Evolutionary conservation across 2,888 invertebrate species (phyloP).

Genomic region (Temnothorax ravouxi): DNA sequence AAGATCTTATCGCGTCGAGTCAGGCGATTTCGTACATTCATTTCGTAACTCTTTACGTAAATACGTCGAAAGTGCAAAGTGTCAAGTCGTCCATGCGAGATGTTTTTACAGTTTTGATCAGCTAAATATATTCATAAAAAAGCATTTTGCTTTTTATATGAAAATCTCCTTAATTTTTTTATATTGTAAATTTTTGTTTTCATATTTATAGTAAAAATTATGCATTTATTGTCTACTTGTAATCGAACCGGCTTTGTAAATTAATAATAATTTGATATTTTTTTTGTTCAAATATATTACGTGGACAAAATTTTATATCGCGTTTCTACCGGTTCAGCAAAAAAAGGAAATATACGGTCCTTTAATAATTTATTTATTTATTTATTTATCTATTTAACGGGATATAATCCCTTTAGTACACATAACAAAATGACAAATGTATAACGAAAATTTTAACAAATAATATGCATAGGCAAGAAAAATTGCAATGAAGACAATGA

Average conservation of each 20-base stretch:
- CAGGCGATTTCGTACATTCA: constrained; percentile 45
- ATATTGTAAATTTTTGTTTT: neutral
- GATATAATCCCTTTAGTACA: too few species aligned
- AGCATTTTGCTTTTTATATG: neutral
- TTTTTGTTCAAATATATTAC: constrained; percentile 8
- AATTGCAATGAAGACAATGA: too few species aligned
- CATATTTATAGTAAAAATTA: neutral
- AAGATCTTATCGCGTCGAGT: constrained; percentile 45
- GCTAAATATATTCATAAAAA: constrained; percentile 39
- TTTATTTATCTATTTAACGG: too few species aligned
- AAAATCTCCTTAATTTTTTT: neutral
- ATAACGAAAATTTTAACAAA: too few species aligned
- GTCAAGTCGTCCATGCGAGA: constrained; percentile 53
- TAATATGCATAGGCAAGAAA: too few species aligned
- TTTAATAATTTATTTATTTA: too few species aligned
- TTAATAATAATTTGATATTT: neutral
- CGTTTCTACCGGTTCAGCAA: neutral
- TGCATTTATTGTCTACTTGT: neutral
- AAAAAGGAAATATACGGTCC: neutral
- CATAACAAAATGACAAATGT: too few species aligned
- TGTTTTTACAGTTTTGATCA: constrained; percentile 56
- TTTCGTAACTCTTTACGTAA: constrained; percentile 66
- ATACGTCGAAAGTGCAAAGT: constrained; percentile 63
- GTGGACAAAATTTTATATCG: neutral
- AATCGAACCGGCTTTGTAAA: too few species aligned